Conservation (phyloP, 2,113 vertebrate genomes). For the Eulemur rufifrons region DNA sequence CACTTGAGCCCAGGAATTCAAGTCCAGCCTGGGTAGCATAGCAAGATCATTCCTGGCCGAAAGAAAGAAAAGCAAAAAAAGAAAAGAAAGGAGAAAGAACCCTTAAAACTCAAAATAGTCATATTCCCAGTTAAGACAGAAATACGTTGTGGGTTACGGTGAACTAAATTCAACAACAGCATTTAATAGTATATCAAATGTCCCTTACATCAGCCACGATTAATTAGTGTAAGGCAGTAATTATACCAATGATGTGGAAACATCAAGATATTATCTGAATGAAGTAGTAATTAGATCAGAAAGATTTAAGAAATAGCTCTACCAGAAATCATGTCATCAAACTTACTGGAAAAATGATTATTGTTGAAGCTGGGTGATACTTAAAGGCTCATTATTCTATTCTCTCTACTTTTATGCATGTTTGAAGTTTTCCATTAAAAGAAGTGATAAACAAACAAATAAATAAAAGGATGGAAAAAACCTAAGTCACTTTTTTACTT, state of each 20-base stretch:
- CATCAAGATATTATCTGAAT: background rate
- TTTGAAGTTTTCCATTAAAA: constrained; percentile 1
- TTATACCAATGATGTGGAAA: constrained; percentile 2
- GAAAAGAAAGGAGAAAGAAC: too few species aligned
- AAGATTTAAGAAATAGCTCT: constrained; percentile 8
- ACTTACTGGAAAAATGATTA: background rate
- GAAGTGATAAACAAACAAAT: background rate
- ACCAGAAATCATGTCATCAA: background rate
- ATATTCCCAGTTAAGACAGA: background rate
- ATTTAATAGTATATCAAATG: constrained; percentile 21
- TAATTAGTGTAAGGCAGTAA: constrained; percentile 24
- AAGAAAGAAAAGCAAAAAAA: too few species aligned
- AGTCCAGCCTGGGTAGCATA: too few species aligned
- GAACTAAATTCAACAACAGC: background rate
- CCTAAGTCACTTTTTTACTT: background rate
- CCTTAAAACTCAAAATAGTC: background rate
- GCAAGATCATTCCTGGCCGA: too few species aligned
- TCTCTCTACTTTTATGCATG: background rate
- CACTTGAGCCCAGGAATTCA: too few species aligned
- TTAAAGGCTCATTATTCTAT: background rate
- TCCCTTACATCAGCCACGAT: background rate
- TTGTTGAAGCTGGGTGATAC: constrained; percentile 4
- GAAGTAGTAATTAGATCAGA: background rate
- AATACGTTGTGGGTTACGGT: background rate
- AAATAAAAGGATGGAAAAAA: background rate